A percentile compares a stretch with the other conserved stretches of the same genome.
Conservation (phyloP, 2,888 invertebrate genomes). For the Charanyca ferruginea region DNA sequence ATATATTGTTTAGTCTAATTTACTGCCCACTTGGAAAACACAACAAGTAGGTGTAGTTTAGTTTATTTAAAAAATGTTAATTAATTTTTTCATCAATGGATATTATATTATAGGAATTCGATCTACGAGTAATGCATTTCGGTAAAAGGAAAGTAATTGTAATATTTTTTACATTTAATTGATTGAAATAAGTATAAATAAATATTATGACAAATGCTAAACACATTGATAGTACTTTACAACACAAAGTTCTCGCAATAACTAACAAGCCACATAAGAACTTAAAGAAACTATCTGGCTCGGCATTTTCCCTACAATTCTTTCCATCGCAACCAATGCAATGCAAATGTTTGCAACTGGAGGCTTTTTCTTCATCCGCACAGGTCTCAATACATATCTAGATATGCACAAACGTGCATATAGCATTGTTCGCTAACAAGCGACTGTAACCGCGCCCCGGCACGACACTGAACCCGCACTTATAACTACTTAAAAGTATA, state of each 20-base stretch:
- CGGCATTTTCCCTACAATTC: slow-evolving; percentile 58
- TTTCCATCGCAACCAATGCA: slow-evolving; percentile 64
- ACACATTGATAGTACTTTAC: neutral
- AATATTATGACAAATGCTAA: neutral
- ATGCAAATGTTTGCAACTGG: slow-evolving; percentile 69
- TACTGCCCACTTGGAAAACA: slow-evolving; percentile 43
- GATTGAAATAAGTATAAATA: neutral
- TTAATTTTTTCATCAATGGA: neutral
- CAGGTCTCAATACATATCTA: slow-evolving; percentile 70
- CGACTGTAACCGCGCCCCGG: slow-evolving; percentile 83
- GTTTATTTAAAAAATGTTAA: slow-evolving; percentile 32
- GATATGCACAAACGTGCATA: slow-evolving; percentile 73
- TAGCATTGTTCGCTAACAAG: slow-evolving; percentile 88
- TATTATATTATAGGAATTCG: neutral
- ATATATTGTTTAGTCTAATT: slow-evolving; percentile 52
- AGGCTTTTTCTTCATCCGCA: slow-evolving; percentile 69
- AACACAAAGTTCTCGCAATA: slow-evolving; percentile 22
- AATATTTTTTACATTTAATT: neutral
- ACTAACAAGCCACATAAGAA: slow-evolving; percentile 29
- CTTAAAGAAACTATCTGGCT: slow-evolving; percentile 38
- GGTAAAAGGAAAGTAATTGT: neutral
- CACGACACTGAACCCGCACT: slow-evolving; percentile 79
- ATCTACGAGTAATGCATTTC: neutral
- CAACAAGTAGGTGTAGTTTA: slow-evolving; percentile 16
- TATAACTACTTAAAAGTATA: slow-evolving; percentile 68